Evolutionary conservation across 2,113 vertebrate genomes (phyloP).

Genomic region (Colistium nudipinnis): DNA sequence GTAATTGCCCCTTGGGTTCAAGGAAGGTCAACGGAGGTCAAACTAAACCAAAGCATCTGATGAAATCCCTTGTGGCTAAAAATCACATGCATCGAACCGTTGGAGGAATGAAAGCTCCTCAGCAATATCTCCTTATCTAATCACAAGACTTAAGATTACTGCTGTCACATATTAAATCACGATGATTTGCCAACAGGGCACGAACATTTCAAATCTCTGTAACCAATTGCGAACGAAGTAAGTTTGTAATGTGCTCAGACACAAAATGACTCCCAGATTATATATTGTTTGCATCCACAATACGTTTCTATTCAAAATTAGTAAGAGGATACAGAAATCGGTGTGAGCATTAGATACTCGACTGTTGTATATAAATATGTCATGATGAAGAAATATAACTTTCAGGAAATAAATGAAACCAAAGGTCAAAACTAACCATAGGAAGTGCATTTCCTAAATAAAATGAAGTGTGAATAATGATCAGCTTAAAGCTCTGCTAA

Average conservation of each 20-base stretch:
- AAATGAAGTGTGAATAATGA: too few species aligned
- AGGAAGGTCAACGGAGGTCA: too few species aligned
- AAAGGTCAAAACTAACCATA: too few species aligned
- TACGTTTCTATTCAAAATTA: conserved; percentile 28
- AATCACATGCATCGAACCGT: conserved; percentile 47
- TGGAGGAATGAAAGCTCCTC: conserved; percentile 72
- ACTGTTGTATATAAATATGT: conserved; percentile 4
- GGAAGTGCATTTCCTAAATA: too few species aligned
- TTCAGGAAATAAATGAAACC: too few species aligned
- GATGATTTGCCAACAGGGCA: conserved; percentile 62
- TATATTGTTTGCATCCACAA: conserved; percentile 32
- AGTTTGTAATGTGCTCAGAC: conserved; percentile 39
- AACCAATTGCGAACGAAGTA: conserved; percentile 60
- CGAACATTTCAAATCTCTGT: conserved; percentile 62
- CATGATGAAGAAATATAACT: conserved; percentile 6
- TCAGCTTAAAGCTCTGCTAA: too few species aligned
- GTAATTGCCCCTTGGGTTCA: too few species aligned
- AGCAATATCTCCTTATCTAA: conserved; percentile 75
- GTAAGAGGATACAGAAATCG: conserved; percentile 12
- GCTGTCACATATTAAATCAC: conserved; percentile 66
- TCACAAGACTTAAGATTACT: conserved; percentile 72
- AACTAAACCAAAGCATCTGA: not conserved
- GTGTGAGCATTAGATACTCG: conserved; percentile 23
- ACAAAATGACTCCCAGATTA: conserved; percentile 41
- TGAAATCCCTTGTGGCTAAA: conserved; percentile 34